phyloP scores from a whole-genome alignment of 2,888 invertebrate species.

The Cephus nigrinus region DNA sequence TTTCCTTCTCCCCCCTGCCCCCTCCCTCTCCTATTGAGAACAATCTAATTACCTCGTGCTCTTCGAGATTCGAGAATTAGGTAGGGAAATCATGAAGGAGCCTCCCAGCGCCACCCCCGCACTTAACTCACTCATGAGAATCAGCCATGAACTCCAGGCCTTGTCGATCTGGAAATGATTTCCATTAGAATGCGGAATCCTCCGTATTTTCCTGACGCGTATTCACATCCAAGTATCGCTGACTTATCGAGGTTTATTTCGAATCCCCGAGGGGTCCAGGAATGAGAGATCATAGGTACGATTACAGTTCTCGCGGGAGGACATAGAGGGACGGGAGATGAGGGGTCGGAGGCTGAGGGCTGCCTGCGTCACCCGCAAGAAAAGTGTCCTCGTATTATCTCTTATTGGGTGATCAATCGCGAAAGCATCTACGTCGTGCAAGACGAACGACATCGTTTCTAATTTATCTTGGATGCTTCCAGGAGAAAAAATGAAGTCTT shows the following conservation, averaged over 20 bases:
- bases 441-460: background rate
- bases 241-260: background rate
- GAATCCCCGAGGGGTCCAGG: background rate
- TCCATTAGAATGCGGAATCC: background rate
- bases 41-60: background rate
- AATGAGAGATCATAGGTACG: background rate
- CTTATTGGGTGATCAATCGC: conserved; percentile 8
- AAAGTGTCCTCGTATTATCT: conserved; percentile 6
- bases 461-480: background rate
- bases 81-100: background rate
- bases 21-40: background rate
- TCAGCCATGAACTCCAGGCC: background rate
- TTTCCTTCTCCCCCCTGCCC: background rate
- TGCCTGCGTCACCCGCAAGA: background rate
- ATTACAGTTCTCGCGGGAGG: conserved; percentile 1
- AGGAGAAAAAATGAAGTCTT: background rate
- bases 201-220: background rate
- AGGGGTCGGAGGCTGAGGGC: conserved; percentile 2
- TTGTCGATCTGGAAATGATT: background rate
- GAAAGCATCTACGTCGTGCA: background rate
- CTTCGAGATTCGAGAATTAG: background rate
- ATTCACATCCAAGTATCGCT: background rate
- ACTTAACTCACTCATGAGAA: background rate
- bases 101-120: background rate
- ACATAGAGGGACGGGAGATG: conserved; percentile 17